Evolutionary conservation across 2,113 vertebrate species (phyloP).

Genomic region (Brachyhypopomus occidentalis): DNA sequence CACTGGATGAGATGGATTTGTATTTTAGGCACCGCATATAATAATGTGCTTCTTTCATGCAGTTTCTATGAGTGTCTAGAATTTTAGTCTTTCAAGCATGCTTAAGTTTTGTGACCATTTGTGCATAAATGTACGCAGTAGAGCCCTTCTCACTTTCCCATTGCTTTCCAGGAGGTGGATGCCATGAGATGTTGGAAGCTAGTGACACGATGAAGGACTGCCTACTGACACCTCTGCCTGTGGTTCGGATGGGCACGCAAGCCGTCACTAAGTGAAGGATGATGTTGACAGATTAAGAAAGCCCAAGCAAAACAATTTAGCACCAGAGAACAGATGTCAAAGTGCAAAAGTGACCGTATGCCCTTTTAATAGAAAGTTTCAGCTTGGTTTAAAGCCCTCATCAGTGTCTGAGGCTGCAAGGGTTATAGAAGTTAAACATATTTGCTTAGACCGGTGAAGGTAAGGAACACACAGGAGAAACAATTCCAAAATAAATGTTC

Average conservation of each 20-base stretch:
- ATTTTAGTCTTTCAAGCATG: not conserved
- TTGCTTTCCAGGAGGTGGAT: constrained; percentile 50
- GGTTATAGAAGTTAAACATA: constrained; percentile 42
- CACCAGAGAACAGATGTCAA: not conserved
- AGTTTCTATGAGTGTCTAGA: no score
- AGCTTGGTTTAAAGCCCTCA: constrained; percentile 32
- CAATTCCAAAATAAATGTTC: constrained; percentile 22
- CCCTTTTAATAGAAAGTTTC: constrained; percentile 38
- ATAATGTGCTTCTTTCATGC: no score
- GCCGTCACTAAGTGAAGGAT: constrained; percentile 44
- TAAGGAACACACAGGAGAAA: constrained; percentile 26
- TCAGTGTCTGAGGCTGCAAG: constrained; percentile 39
- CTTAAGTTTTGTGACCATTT: not conserved
- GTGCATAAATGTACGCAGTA: constrained; percentile 29
- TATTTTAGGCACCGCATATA: not conserved
- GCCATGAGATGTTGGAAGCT: constrained; percentile 42
- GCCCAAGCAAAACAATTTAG: constrained; percentile 41
- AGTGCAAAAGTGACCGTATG: not conserved
- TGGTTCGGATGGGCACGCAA: constrained; percentile 49
- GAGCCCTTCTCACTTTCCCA: constrained; percentile 29
- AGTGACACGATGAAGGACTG: constrained; percentile 47
- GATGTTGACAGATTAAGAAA: constrained; percentile 39
- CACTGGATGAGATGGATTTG: not conserved
- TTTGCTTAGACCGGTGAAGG: constrained; percentile 29
- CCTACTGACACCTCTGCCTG: constrained; percentile 48